Conservation (phyloP, 2,888 invertebrate genomes). For the Scaptomyza caliginosa region DNA sequence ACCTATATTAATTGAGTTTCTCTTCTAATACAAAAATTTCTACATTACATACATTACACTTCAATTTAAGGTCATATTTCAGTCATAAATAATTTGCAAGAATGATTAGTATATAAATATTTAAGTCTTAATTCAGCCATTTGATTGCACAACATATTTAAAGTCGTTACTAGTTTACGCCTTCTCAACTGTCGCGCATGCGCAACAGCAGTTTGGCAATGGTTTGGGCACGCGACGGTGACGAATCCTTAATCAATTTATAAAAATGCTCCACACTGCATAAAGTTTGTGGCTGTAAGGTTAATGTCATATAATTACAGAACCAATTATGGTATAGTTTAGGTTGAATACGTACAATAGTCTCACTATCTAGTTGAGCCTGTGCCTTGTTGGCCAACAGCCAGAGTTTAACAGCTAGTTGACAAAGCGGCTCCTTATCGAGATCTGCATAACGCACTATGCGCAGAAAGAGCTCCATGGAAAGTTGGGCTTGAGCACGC, state of each 20-base stretch:
- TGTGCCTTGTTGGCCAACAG: slow-evolving; percentile 89
- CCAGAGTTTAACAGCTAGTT: slow-evolving; percentile 92
- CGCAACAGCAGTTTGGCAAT: slow-evolving; percentile 65
- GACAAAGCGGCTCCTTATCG: slow-evolving; percentile 86
- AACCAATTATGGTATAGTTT: background rate
- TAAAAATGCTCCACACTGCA: slow-evolving; percentile 73
- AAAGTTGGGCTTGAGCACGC: slow-evolving; percentile 89
- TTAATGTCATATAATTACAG: background rate
- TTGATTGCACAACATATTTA: slow-evolving; percentile 40
- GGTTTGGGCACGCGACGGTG: slow-evolving; percentile 60
- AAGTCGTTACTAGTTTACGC: slow-evolving; percentile 17
- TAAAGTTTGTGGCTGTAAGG: slow-evolving; percentile 69
- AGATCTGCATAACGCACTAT: slow-evolving; percentile 88
- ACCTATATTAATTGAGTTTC: slow-evolving; percentile 2
- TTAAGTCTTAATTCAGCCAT: slow-evolving; percentile 52
- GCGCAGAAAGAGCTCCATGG: slow-evolving; percentile 90
- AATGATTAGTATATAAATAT: slow-evolving; percentile 27
- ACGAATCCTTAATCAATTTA: slow-evolving; percentile 61
- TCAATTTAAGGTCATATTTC: slow-evolving; percentile 5
- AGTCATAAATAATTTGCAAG: slow-evolving; percentile 19
- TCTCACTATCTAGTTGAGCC: slow-evolving; percentile 85
- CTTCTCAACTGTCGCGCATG: slow-evolving; percentile 66
- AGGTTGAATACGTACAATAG: slow-evolving; percentile 64
- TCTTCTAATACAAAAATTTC: background rate
- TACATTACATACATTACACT: background rate